phyloP scores from a whole-genome alignment of 1,140 invertebrate species.

The Tetranychus cinnabarinus region DNA sequence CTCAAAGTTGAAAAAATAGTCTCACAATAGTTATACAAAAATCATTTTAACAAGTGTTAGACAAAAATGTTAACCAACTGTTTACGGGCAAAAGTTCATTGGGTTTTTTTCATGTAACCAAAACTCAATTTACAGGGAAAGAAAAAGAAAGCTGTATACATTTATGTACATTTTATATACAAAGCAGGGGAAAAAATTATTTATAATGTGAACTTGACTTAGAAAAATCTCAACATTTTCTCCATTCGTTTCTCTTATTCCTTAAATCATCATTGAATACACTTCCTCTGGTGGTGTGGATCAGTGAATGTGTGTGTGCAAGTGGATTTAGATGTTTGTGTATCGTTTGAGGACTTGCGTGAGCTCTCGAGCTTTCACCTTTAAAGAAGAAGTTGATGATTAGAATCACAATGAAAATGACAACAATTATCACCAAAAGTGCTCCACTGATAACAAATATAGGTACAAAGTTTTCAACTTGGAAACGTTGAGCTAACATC shows the following conservation, averaged over 20 bases:
- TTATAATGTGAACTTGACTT: no score
- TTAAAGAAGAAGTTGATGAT: no score
- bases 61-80: no score
- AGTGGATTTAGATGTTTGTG: slow-evolving; percentile 30
- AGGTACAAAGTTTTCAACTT: slow-evolving; percentile 1
- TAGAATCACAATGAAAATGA: slow-evolving; percentile 30
- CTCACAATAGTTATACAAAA: no score
- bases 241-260: slow-evolving; percentile 76
- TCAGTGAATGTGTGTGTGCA: slow-evolving; percentile 28
- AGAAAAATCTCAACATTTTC: slow-evolving; percentile 38
- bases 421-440: slow-evolving; percentile 38
- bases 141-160: no score
- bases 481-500: neutral
- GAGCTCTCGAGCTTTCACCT: slow-evolving; percentile 16
- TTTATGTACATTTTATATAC: no score
- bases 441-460: neutral
- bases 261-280: slow-evolving; percentile 40
- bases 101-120: no score
- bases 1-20: no score
- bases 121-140: no score
- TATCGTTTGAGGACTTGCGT: slow-evolving; percentile 21
- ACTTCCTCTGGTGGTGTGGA: slow-evolving; percentile 29
- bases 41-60: no score
- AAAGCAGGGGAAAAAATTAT: no score
- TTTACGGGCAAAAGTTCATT: no score